Conservation (phyloP, 2,888 invertebrate species). For the Cephalotes varians region DNA sequence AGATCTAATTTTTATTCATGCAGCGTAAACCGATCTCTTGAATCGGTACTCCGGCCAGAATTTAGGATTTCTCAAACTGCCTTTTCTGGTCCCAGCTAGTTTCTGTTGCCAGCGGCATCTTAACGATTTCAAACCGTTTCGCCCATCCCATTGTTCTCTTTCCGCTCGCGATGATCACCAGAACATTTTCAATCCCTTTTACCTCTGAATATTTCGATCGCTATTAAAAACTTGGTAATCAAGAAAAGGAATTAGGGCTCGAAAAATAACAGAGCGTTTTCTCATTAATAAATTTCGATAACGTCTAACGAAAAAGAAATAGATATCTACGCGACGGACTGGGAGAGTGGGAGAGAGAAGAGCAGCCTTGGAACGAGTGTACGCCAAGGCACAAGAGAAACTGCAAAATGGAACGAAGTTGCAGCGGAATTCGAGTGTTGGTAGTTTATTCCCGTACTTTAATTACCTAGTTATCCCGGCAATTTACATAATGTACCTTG, state of each 20-base stretch:
- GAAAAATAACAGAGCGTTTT: constrained; percentile 72
- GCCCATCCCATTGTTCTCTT: constrained; percentile 27
- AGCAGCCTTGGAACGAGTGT: not conserved
- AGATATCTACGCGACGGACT: not conserved
- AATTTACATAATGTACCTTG: constrained; percentile 76
- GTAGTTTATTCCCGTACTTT: constrained; percentile 77
- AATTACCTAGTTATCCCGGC: constrained; percentile 76
- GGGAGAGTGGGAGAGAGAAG: not conserved
- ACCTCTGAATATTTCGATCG: constrained; percentile 49
- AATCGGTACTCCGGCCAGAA: constrained; percentile 74
- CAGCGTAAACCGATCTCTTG: constrained; percentile 73
- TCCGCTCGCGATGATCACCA: constrained; percentile 51
- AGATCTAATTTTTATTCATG: constrained; percentile 75
- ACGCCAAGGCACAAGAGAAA: constrained; percentile 43
- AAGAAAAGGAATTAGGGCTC: constrained; percentile 70
- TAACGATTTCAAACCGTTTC: constrained; percentile 68
- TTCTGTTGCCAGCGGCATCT: constrained; percentile 64
- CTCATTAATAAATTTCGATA: constrained; percentile 68
- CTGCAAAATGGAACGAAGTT: constrained; percentile 72
- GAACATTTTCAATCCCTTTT: constrained; percentile 56
- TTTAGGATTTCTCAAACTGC: constrained; percentile 74
- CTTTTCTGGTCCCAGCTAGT: constrained; percentile 37
- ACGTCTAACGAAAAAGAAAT: constrained; percentile 21
- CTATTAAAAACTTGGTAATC: constrained; percentile 28
- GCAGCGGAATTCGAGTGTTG: constrained; percentile 70